Conservation (phyloP, 2,888 invertebrate genomes). For the Smittia aterrima region DNA sequence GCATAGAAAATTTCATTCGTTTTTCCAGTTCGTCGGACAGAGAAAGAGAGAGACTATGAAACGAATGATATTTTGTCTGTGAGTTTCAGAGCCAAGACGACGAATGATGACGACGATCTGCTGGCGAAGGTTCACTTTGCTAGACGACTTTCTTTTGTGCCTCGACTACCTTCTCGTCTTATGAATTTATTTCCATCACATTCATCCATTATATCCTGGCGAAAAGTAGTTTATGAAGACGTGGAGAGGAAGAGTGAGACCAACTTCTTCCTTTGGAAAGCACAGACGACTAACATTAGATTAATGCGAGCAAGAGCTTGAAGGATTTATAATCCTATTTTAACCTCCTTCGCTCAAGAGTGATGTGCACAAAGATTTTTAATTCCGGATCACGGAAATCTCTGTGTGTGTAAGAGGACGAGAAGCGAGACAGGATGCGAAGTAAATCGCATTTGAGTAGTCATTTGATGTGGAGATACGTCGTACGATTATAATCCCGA, state of each 20-base stretch:
- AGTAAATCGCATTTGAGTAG: slow-evolving; percentile 20
- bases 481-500: slow-evolving; percentile 4
- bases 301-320: slow-evolving; percentile 29
- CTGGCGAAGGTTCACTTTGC: not conserved
- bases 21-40: slow-evolving; percentile 4
- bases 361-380: slow-evolving; percentile 10
- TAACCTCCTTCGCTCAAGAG: not conserved
- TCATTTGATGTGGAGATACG: not conserved
- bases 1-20: slow-evolving; percentile 5
- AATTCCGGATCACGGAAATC: not conserved
- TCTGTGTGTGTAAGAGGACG: not conserved
- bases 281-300: slow-evolving; percentile 28
- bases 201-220: slow-evolving; percentile 21
- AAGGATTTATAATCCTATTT: slow-evolving; percentile 41
- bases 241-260: not conserved
- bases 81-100: not conserved
- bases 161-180: not conserved
- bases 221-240: slow-evolving; percentile 5
- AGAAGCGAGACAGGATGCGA: not conserved
- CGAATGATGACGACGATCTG: slow-evolving; percentile 2
- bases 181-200: slow-evolving; percentile 32
- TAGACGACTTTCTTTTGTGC: not conserved
- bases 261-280: slow-evolving; percentile 12
- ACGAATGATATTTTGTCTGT: not conserved
- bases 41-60: too few species aligned